Evolutionary conservation across 1,140 invertebrate genomes (phyloP), one percentile per base, ranked within the genome.

Genomic region (Trichonephila clavipes): DNA sequence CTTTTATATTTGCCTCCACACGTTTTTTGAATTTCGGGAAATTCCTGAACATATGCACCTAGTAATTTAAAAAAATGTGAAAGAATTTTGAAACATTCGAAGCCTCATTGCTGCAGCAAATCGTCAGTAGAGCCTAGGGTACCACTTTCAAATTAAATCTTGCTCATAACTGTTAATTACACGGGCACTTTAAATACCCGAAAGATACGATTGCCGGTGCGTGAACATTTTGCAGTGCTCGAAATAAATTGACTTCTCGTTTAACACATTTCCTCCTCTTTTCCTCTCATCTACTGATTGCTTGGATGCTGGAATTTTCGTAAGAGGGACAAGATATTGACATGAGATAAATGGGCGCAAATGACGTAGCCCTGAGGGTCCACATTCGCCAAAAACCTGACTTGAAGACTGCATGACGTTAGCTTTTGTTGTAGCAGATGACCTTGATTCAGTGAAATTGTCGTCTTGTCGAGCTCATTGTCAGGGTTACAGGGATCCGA

Each of bases 381-480:
- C 72, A 28, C 88, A 69, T 69, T 87, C 58, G 51, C 19, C 16
- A 16, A 19, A 77, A 87, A 87, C 59, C 24, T 69, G 72, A 77
- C 28, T 77, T 77, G 72, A 34, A 28, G 28, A 77, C 28, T 34
- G 28, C 14, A 77, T 88, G 87, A n/a, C 87, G 87, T 69, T 81
- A 51, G 88, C 88, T 90, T 81, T 90, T 81, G 69, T 90, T 90
- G 72, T 77, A 90, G 21, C 88, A 44, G 88, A 51, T 90, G 88
- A 90, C 88, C 88, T 90, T 90, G 69, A 81, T 81, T 81, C 51
- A 69, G 69, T 77, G 88, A 90, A 90, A 90, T 58, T 90, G 88
- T 90, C 88, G 69, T 40, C 66, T 12, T 90, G 88, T 90, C 88
- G 69, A 77, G 88, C 88, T 90, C 88, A 90, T 90, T 90, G 88